A percentile compares a stretch with the other conserved stretches of the same genome.
Conservation (phyloP, 1,140 invertebrate genomes). For the Pseudachorutes palmiensis region DNA sequence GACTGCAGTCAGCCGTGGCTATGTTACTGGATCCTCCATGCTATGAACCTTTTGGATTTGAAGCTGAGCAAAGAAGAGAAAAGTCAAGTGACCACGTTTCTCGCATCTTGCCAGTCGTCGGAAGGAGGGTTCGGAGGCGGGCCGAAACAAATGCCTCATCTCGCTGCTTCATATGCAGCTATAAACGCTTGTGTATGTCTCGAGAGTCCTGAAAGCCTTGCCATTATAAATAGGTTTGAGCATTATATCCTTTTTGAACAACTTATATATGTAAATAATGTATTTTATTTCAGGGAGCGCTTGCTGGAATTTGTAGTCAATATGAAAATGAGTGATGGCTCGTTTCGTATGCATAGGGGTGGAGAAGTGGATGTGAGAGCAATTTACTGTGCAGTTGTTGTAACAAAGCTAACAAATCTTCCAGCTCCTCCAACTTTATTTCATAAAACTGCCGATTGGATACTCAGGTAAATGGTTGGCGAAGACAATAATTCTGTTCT, state of each 20-base stretch:
- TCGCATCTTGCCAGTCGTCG: conserved; percentile 48
- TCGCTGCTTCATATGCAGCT: conserved; percentile 95
- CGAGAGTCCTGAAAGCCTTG: conserved; percentile 75
- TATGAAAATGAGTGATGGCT: conserved; percentile 72
- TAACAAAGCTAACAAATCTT: conserved; percentile 80
- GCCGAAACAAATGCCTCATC: conserved; percentile 79
- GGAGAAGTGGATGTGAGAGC: conserved; percentile 95
- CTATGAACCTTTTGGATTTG: conserved; percentile 70
- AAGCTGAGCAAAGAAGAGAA: conserved; percentile 58
- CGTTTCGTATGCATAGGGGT: conserved; percentile 80
- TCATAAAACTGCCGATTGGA: conserved; percentile 79
- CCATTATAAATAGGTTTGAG: conserved; percentile 66
- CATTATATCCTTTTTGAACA: not conserved
- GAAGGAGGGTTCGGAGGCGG: conserved; percentile 90
- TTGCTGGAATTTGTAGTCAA: conserved; percentile 69
- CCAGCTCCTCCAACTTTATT: conserved; percentile 60
- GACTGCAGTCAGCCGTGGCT: conserved; percentile 93
- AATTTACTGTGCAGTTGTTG: conserved; percentile 85
- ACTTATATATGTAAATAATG: not conserved
- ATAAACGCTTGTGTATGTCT: conserved; percentile 85
- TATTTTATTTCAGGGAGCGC: conserved; percentile 48
- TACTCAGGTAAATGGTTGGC: conserved; percentile 53
- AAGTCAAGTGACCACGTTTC: conserved; percentile 58
- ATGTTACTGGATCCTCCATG: conserved; percentile 90
- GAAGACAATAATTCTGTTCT: conserved; percentile 12